Base-by-base conservation (phyloP, 2,797 vertebrate genomes). In the Neoniphon sammara region DNA sequence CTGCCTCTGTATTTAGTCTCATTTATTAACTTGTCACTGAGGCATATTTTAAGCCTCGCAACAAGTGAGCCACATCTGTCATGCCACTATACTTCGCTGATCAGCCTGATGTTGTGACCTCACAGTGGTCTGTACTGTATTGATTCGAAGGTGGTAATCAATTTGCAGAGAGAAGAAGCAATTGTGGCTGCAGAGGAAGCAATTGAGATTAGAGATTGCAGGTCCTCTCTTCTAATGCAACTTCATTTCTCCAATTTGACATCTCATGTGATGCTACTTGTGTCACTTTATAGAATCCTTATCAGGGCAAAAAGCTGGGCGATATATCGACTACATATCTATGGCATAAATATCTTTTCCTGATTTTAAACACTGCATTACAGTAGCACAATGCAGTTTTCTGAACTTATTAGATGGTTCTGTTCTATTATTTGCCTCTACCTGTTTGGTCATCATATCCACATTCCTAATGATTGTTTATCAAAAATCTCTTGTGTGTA, bases 131-230 rank as follows among this genome's bases (percentile, higher is more conserved):
- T 73, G 56, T 59, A n/a, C 30, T 55, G 25, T 50, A 70, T 68
- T 14, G 54, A 79, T 72, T 70, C 68, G 23, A 27, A 59, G 69
- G 34, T 55, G 11, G 7, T 75, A 78, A 82, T 84, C 68, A 63
- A 65, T 88, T 74, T 34, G 68, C 73, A 50, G 39, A 30, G 47
- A 14, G 39, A 54, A 49, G 31, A 75, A 79, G 36, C 46, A 75
- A 58, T 42, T 47, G 21, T 7, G 21, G 39, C 73, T 61, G 62
- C 75, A 77, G 84, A 67, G 69, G 62, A 75, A 58, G 56, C 47
- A 60, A 39, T 58, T 50, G 27, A 47, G 47, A 56, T 58, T 50
- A 36, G 31, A 62, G 60, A 53, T 27, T 62, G 42, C 36, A 25
- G 31, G 27, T 44, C 77, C 47, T 15, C 21, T 36, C 65, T 44